Evolutionary conservation across 1,140 invertebrate species (phyloP).

Genomic region (Proales similis): DNA sequence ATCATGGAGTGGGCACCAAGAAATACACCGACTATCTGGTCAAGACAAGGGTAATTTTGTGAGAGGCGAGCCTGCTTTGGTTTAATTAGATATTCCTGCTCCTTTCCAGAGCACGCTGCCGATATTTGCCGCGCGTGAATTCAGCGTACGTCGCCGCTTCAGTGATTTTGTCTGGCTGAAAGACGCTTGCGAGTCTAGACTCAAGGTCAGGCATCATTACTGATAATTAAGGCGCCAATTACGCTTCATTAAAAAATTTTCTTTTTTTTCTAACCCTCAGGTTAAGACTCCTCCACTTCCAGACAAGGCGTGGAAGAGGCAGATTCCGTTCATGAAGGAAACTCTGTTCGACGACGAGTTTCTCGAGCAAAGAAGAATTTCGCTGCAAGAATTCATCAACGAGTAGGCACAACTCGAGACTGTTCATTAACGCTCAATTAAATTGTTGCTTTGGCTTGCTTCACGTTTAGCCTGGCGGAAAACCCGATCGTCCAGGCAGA

Average conservation of each 20-base stretch:
- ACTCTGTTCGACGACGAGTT: slow-evolving; percentile 99
- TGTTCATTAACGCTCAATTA: too few relatives aligned
- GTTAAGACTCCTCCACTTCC: slow-evolving; percentile 95
- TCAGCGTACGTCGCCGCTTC: slow-evolving; percentile 88
- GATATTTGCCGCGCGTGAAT: slow-evolving; percentile 98
- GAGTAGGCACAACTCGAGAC: too few relatives aligned
- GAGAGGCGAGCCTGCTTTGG: not conserved
- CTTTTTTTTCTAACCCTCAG: slow-evolving; percentile 53
- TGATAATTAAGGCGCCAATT: too few relatives aligned
- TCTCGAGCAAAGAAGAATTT: slow-evolving; percentile 95
- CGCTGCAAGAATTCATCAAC: slow-evolving; percentile 94
- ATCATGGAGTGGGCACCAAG: slow-evolving; percentile 86
- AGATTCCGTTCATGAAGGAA: slow-evolving; percentile 92
- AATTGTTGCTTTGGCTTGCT: not conserved
- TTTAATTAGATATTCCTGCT: slow-evolving; percentile 19
- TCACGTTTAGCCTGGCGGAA: slow-evolving; percentile 13
- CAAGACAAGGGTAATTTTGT: slow-evolving; percentile 78
- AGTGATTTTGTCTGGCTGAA: slow-evolving; percentile 99
- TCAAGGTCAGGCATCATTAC: slow-evolving; percentile 70
- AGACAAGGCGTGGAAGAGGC: slow-evolving; percentile 94
- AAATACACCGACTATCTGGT: slow-evolving; percentile 99
- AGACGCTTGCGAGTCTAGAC: slow-evolving; percentile 95
- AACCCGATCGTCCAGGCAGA: slow-evolving; percentile 26
- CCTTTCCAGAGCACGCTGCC: slow-evolving; percentile 90
- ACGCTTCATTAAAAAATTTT: not conserved